Evolutionary conservation across 2,888 invertebrate species (phyloP).

Genomic region (Tetrapedia diversipes): DNA sequence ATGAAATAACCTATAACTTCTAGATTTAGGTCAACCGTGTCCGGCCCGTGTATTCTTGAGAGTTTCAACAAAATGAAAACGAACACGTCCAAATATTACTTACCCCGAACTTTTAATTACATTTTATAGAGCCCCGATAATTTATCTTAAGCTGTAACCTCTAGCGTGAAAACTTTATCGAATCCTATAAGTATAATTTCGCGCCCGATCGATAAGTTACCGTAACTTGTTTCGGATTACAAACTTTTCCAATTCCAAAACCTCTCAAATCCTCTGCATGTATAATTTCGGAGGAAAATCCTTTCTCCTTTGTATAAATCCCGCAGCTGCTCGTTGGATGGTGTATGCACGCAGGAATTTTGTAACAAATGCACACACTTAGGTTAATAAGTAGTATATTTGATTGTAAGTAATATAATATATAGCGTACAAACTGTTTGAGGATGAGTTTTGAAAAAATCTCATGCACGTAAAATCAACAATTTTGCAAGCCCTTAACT

Average conservation of each 20-base stretch:
- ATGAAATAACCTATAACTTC: constrained; percentile 36
- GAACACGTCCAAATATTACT: constrained; percentile 36
- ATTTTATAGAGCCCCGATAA: constrained; percentile 19
- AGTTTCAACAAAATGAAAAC: constrained; percentile 38
- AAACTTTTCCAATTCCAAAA: constrained; percentile 10
- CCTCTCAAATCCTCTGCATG: neutral
- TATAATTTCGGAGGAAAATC: neutral
- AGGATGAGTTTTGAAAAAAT: no score
- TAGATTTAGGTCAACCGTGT: constrained; percentile 33
- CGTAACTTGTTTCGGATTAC: constrained; percentile 18
- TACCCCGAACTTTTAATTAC: constrained; percentile 38
- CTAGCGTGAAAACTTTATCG: neutral
- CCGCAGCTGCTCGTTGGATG: neutral
- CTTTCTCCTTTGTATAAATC: neutral
- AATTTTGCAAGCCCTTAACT: no score
- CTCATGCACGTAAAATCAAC: no score
- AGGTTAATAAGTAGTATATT: no score
- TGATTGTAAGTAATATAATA: no score
- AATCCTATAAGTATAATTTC: constrained; percentile 11
- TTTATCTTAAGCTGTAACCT: constrained; percentile 24
- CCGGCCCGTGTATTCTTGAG: constrained; percentile 35
- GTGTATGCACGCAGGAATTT: no score
- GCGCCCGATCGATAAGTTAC: constrained; percentile 16
- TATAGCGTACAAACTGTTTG: no score
- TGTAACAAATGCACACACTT: no score